Conservation (phyloP, 1,140 invertebrate genomes). For the Apis laboriosa region DNA sequence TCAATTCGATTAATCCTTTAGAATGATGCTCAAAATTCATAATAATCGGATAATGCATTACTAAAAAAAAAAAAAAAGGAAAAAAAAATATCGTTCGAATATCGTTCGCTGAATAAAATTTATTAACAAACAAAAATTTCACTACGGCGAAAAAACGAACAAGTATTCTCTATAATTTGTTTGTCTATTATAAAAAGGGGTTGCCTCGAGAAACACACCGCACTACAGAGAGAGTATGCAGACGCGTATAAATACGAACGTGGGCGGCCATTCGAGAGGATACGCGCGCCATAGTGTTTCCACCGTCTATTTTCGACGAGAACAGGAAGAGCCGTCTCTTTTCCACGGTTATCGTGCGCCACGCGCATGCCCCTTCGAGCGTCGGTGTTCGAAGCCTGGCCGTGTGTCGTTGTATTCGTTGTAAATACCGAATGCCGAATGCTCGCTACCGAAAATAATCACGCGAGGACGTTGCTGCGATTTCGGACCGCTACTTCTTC, state of each 20-base stretch:
- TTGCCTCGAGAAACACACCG: no score
- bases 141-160: no score
- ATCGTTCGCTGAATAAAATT: no score
- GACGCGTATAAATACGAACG: slow-evolving; percentile 53
- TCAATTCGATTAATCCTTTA: no score
- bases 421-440: slow-evolving; percentile 60
- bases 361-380: slow-evolving; percentile 51
- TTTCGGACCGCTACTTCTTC: slow-evolving; percentile 36
- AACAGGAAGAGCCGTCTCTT: slow-evolving; percentile 57
- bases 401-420: slow-evolving; percentile 18
- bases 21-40: no score
- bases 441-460: slow-evolving; percentile 65
- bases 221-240: slow-evolving; percentile 20
- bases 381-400: not conserved
- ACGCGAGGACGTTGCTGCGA: slow-evolving; percentile 40
- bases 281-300: slow-evolving; percentile 42
- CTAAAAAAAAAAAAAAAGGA: no score
- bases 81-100: not conserved
- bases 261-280: slow-evolving; percentile 20
- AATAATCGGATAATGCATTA: no score
- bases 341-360: not conserved
- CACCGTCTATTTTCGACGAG: slow-evolving; percentile 65
- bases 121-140: no score
- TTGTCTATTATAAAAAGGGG: no score
- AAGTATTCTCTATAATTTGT: no score